These are phyloP conservation scores for Holcopasites calliopsidis DNA, from an alignment of 1,140 invertebrate species.

Conservation along the genomic window DNA sequence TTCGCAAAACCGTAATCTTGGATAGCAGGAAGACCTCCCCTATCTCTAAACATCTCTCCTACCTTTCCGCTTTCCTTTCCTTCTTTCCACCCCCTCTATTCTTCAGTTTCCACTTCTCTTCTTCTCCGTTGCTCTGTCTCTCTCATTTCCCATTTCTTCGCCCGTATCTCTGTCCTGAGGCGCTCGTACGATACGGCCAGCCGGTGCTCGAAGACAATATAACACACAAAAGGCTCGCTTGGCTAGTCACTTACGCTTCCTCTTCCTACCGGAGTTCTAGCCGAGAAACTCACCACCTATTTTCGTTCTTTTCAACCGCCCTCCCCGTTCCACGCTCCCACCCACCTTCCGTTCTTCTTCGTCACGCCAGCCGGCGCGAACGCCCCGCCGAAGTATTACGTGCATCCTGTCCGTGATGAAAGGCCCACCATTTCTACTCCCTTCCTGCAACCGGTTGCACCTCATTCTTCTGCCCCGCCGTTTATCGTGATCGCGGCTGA, in stretches of 20 bases:
- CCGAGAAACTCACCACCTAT: conserved; percentile 43
- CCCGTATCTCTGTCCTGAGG: background rate
- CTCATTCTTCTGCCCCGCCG: background rate
- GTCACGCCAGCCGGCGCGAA: conserved; percentile 45
- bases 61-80: too few species aligned
- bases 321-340: background rate
- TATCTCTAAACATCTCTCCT: background rate
- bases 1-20: background rate
- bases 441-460: background rate
- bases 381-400: conserved; percentile 47
- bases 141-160: background rate
- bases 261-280: conserved; percentile 52
- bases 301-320: conserved; percentile 43
- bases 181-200: background rate
- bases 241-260: conserved; percentile 62
- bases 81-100: too few species aligned
- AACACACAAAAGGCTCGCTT: conserved; percentile 56
- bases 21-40: background rate
- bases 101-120: background rate
- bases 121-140: too few species aligned
- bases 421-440: conserved; percentile 39
- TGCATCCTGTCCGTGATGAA: conserved; percentile 57
- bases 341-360: conserved; percentile 19
- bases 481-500: background rate
- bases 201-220: conserved; percentile 52